Conservation (phyloP, 2,888 invertebrate species). For the Apoda limacodes region DNA sequence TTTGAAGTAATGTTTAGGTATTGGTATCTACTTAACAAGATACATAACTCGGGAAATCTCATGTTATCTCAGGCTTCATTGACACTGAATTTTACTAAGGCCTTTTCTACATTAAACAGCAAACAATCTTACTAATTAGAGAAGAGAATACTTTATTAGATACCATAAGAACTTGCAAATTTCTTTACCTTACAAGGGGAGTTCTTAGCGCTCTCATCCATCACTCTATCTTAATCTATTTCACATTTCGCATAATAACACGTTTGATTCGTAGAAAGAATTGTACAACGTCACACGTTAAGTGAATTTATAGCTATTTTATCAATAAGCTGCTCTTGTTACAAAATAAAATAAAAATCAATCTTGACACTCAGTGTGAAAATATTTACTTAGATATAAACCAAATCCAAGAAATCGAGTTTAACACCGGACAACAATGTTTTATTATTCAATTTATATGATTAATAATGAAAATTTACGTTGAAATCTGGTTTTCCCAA, state of each 20-base stretch:
- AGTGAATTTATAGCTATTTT: slow-evolving; percentile 56
- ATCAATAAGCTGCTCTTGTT: slow-evolving; percentile 61
- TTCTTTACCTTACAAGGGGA: slow-evolving; percentile 65
- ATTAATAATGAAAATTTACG: too few relatives aligned
- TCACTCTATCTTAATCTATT: slow-evolving; percentile 50
- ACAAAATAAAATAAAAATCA: slow-evolving; percentile 62
- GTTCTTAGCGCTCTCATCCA: slow-evolving; percentile 60
- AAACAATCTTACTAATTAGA: too few relatives aligned
- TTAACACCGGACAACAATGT: not conserved
- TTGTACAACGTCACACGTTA: slow-evolving; percentile 47
- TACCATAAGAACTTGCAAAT: too few relatives aligned
- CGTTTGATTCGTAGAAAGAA: slow-evolving; percentile 38
- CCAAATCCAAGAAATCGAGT: not conserved
- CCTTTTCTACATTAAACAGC: too few relatives aligned
- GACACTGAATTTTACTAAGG: too few relatives aligned
- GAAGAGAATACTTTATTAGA: too few relatives aligned
- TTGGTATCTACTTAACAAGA: too few relatives aligned
- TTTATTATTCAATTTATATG: not conserved
- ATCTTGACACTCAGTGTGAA: slow-evolving; percentile 51
- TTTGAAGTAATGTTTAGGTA: too few relatives aligned
- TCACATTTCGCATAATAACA: slow-evolving; percentile 54
- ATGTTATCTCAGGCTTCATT: too few relatives aligned
- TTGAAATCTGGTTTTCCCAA: too few relatives aligned
- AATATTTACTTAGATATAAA: slow-evolving; percentile 45
- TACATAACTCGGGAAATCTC: too few relatives aligned